Base-by-base conservation (phyloP, 1,140 invertebrate species). In the Cherax destructor region DNA sequence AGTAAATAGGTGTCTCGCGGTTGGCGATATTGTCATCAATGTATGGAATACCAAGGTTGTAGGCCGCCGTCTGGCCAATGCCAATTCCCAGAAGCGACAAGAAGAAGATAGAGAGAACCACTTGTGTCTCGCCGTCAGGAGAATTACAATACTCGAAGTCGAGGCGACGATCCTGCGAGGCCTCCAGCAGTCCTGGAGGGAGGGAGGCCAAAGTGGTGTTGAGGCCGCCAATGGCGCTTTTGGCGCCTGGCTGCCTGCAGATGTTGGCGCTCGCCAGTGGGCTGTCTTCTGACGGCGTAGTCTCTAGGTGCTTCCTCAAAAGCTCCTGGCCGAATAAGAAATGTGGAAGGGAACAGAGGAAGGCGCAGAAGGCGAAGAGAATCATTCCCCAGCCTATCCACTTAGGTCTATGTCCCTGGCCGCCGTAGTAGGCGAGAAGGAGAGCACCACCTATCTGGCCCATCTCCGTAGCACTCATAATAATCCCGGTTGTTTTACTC, bases 361-460 rank as follows among this genome's bases (percentile, higher is more conserved):
- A 96, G 52, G 98, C 97, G 16, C 97, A 97, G 18, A 97, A 95
- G 3, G 97, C 97, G 94, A 99, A 98, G 65, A 99, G 95, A 16
- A 98, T 95, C 96, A 99, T 98, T 91, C 98, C 98, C 95, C 97
- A 97, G 18, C 98, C 98, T 86, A 99, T 99, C 98, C 98, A 99
- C 93, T 97, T 96, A n/a, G 98, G 99, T 92, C 98, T 96, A 95
- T 99, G 98, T 3, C 98, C 98, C 80, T 98, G 96, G 3, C 98
- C 98, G 3, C 98, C 98, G 94, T 98, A 98, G 94, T 99, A 99
- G 6, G 98, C 99, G 80, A 99, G 95, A 93, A 99, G 95, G 83
- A 99, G 95, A 24, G 98, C 97, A 21, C 94, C 94, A 47, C 93
- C 97, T 91, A 99, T 98, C 94, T 99, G 98, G 1, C 99, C 98